Percentiles rank a stretch among this genome's conserved stretches.
Conservation (phyloP, 2,113 vertebrate species). For the Silurus glanis region DNA sequence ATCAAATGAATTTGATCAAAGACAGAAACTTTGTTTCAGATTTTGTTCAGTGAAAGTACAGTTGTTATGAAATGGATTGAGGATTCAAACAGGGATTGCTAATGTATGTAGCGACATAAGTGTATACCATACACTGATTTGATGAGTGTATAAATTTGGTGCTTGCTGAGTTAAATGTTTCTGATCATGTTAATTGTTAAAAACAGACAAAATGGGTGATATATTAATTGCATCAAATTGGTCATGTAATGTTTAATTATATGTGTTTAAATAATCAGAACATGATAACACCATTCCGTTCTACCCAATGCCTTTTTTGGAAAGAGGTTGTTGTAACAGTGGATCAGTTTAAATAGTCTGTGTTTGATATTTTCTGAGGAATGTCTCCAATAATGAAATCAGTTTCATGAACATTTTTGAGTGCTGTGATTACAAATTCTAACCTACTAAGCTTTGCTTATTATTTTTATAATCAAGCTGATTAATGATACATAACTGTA, state of each 20-base stretch:
- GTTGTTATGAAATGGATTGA: neutral
- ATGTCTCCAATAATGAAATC: conserved; percentile 4
- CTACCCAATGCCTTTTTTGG: neutral
- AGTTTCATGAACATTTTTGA: neutral
- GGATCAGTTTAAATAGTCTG: neutral
- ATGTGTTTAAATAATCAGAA: neutral
- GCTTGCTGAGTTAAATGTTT: neutral
- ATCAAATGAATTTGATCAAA: neutral
- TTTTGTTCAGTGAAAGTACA: neutral
- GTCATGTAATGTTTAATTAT: neutral
- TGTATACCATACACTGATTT: neutral
- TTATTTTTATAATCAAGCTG: conserved; percentile 1
- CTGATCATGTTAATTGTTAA: neutral
- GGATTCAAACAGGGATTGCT: neutral
- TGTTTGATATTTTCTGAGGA: neutral
- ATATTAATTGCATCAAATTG: neutral
- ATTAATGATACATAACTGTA: conserved; percentile 16
- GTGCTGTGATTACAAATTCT: neutral
- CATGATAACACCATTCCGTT: neutral
- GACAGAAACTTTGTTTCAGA: neutral
- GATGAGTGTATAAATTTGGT: neutral
- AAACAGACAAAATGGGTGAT: neutral
- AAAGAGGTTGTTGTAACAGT: neutral
- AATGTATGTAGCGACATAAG: neutral
- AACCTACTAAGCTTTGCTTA: neutral